Base-by-base conservation (phyloP, 2,797 vertebrate genomes). In the Rhinogobio ventralis region DNA sequence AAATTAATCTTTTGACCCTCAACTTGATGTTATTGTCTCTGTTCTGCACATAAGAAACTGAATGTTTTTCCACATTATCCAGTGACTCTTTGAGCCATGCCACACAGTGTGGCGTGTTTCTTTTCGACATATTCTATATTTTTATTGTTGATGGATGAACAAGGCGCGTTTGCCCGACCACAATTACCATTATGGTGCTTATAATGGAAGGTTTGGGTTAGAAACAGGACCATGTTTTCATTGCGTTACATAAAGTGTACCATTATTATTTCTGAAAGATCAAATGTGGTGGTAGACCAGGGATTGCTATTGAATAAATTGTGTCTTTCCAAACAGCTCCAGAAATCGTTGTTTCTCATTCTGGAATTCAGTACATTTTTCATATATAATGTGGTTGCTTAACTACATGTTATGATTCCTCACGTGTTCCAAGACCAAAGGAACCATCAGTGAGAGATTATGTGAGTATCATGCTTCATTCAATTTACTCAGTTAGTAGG, bases 211-310 rank as follows among this genome's bases (percentile, higher is more conserved):
- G 57, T 72, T 79, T 57, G 46, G 20, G 49, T 77, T 76, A 45
- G 46, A 60, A 42, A 33, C 9, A 45, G 33, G 23, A 64, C 66
- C 42, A 25, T 69, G 71, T 83, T 83, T 84, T 82, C 74, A 81
- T 69, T 84, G 67, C 33, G 5, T 71, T 62, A 79, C 23, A 85
- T 51, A 64, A 72, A 84, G 15, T 64, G 10, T 25, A 42, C 19
- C 42, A 74, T 82, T 64, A 71, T 72, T 72, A 79, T 85, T 81
- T 60, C 46, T 45, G 53, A 84, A 55, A 64, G 49, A 28, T 73
- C 55, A 79, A 79, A 85, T 60, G 62, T 69, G 55, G 51, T 84
- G 33, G 74, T 53, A 51, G 30, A 66, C n/a, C 57, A 76, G 15
- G 55, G 15, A 60, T 53, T 17, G 10, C 45, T 77, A 13, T 77